Base-by-base conservation (phyloP, 1,140 invertebrate genomes). In the Elymnias hypermnestra region DNA sequence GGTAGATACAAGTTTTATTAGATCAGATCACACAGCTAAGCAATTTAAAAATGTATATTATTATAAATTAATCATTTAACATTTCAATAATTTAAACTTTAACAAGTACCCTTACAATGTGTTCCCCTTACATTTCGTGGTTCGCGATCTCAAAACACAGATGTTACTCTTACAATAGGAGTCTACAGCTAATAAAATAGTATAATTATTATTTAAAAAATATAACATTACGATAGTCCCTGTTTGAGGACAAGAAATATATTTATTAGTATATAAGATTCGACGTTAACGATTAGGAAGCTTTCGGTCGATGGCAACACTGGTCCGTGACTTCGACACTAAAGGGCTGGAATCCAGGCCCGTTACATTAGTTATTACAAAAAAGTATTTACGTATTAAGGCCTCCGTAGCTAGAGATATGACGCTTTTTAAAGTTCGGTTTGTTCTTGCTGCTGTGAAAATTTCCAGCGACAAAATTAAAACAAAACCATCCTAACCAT, bases 21-120 rank as follows among this genome's bases (percentile, higher is more conserved):
- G 65, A 75, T 84, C 81, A 84, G 81, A 84, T 84, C 81, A 84
- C 81, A 82, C 81, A 72, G 71, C 65, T 82, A 84, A 82, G 73
- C 77, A 71, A 51, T 72, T 76, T 72, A 57, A 70, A 69, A 64
- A 63, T 79, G 56, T 75, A 78, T 66, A 75, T 72, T 67, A 45
- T 64, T 77, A 79, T 78, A 82, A 78, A 82, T 81, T 70, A 74
- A 63, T 73, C 51, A 59, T 67, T 42, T 65, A 57, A 63, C 18
- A 18, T 36, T 36, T 72, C 62, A 82, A 83, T 72, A 83, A 76
- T 77, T 66, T 63, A 82, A 82, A 65, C 65, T 64, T 79, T 79
- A 84, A 72, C 68, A 71, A 62, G 73, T 72, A 76, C 74, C 69
- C 55, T 82, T 78, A 66, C 61, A 71, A 76, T 75, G 67, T 84